phyloP scores from a whole-genome alignment of 2,113 vertebrate species.

The Hippocampus abdominalis region DNA sequence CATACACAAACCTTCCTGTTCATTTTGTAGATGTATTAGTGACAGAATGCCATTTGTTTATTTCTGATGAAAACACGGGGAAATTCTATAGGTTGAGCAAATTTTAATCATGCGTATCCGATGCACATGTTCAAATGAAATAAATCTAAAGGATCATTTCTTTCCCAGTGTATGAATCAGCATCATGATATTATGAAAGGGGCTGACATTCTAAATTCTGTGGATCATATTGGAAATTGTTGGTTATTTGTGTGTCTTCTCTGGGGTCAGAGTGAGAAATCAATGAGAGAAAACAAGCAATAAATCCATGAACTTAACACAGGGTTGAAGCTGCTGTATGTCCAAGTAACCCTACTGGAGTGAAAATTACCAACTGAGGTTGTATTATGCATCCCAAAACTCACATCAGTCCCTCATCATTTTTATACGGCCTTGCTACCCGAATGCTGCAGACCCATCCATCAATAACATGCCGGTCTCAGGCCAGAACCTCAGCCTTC shows the following conservation, averaged over 20 bases:
- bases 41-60: no score
- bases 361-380: slow-evolving; percentile 45
- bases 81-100: no score
- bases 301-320: slow-evolving; percentile 34
- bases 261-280: slow-evolving; percentile 24
- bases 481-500: slow-evolving; percentile 51
- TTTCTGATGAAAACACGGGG: no score
- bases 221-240: slow-evolving; percentile 32
- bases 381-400: slow-evolving; percentile 46
- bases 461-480: slow-evolving; percentile 56
- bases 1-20: no score
- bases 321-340: slow-evolving; percentile 50
- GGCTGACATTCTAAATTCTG: slow-evolving; percentile 32
- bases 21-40: no score
- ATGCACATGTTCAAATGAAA: no score
- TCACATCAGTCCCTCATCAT: slow-evolving; percentile 42
- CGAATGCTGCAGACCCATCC: slow-evolving; percentile 55
- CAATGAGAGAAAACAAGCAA: not conserved
- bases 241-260: slow-evolving; percentile 19
- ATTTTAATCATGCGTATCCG: no score
- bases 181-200: slow-evolving; percentile 22
- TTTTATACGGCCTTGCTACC: slow-evolving; percentile 41
- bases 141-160: no score
- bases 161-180: slow-evolving; percentile 22
- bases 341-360: slow-evolving; percentile 35